Evolutionary conservation across 2,113 vertebrate genomes (phyloP).

Genomic region (Catharus fuscescens): DNA sequence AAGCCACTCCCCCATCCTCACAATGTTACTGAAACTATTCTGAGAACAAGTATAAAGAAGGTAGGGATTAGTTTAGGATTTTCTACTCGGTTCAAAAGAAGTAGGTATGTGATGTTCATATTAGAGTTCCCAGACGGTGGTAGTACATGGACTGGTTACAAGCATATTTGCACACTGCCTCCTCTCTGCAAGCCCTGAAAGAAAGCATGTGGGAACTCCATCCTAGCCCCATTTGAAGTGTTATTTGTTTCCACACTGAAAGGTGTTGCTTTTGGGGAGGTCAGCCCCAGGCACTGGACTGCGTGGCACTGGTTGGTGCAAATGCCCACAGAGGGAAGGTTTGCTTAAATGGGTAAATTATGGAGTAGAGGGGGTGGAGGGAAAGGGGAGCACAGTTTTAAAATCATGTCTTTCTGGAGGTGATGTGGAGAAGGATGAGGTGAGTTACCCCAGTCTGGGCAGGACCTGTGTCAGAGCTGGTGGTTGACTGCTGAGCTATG

Average conservation of each 20-base stretch:
- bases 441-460: background rate
- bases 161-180: background rate
- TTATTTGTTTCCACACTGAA: background rate
- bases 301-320: accelerated
- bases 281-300: background rate
- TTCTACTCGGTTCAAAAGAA: background rate
- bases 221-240: background rate
- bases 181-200: background rate
- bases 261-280: background rate
- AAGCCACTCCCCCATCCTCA: background rate
- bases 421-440: background rate
- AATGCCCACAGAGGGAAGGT: background rate
- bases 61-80: background rate
- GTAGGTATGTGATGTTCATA: background rate
- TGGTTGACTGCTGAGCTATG: background rate
- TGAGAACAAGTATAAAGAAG: background rate
- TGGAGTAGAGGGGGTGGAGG: background rate
- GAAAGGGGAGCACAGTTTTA: background rate
- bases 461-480: background rate
- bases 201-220: accelerated
- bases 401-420: background rate
- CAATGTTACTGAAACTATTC: background rate
- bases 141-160: accelerated
- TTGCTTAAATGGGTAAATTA: background rate
- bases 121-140: background rate